Percentiles rank a stretch among this genome's conserved stretches.
phyloP scores from a whole-genome alignment of 2,797 vertebrate genomes.

The Morelia viridis region DNA sequence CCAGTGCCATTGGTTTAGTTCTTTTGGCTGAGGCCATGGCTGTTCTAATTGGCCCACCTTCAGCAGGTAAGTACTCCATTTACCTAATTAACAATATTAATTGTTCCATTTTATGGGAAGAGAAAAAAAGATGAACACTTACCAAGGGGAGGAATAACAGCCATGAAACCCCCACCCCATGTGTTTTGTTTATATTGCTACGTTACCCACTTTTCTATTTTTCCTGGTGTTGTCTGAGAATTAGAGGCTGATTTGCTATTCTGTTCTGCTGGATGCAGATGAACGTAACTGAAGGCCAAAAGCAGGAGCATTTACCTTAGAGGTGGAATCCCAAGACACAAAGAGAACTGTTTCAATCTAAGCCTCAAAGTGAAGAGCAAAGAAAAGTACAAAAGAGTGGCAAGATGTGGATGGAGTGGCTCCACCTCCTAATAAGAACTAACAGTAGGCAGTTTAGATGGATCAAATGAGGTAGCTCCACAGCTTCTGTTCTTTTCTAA shows the following conservation, averaged over 20 bases:
- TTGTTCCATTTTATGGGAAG: background rate
- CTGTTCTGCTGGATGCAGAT: background rate
- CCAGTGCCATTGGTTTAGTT: conserved; percentile 94
- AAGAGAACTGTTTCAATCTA: background rate
- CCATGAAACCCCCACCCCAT: background rate
- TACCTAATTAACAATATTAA: conserved; percentile 13
- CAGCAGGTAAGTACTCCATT: conserved; percentile 80
- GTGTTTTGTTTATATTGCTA: background rate
- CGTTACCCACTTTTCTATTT: background rate
- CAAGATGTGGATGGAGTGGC: background rate
- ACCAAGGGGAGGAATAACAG: background rate
- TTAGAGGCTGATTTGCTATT: background rate
- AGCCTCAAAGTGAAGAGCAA: background rate
- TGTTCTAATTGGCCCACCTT: conserved; percentile 90
- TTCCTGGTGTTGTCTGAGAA: background rate
- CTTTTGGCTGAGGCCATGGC: conserved; percentile 91
- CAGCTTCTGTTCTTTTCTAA: background rate
- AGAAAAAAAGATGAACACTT: background rate
- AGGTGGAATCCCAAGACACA: background rate
- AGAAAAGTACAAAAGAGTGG: background rate
- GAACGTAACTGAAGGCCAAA: background rate
- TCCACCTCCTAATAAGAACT: background rate
- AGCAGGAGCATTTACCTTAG: background rate
- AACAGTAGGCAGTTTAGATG: background rate
- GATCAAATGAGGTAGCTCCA: background rate